Evolutionary conservation across 1,140 invertebrate species (phyloP).

Genomic region (Diuraphis noxia): DNA sequence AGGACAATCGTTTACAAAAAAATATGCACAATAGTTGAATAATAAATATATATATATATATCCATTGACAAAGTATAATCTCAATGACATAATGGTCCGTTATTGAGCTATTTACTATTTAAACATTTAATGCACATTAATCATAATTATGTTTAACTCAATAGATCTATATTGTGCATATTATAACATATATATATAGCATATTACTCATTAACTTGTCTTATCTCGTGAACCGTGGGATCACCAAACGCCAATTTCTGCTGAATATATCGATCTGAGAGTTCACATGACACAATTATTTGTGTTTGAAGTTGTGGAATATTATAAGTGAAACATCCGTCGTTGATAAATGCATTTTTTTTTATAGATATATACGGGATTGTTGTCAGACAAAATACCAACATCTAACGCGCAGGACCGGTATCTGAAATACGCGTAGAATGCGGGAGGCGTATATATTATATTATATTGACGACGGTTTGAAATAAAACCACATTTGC

Average conservation of each 20-base stretch:
- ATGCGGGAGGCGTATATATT: neutral
- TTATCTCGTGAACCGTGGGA: neutral
- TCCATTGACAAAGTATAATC: neutral
- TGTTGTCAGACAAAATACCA: slow-evolving; percentile 1
- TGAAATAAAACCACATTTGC: neutral
- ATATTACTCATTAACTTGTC: neutral
- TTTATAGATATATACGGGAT: neutral
- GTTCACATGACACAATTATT: neutral
- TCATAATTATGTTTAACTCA: neutral
- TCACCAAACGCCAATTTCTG: neutral
- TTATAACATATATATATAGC: neutral
- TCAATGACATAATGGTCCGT: neutral
- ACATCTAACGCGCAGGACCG: slow-evolving; percentile 1
- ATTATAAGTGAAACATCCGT: neutral
- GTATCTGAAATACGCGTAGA: neutral
- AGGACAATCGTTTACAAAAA: neutral
- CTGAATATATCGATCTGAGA: neutral
- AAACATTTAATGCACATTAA: neutral
- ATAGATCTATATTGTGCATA: neutral
- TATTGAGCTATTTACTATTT: neutral
- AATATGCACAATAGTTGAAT: neutral
- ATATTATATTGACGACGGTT: neutral
- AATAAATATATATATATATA: no score
- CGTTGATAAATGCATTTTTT: neutral
- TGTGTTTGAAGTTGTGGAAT: neutral